Conservation (phyloP, 2,797 vertebrate genomes). For the Ciconia nigra region DNA sequence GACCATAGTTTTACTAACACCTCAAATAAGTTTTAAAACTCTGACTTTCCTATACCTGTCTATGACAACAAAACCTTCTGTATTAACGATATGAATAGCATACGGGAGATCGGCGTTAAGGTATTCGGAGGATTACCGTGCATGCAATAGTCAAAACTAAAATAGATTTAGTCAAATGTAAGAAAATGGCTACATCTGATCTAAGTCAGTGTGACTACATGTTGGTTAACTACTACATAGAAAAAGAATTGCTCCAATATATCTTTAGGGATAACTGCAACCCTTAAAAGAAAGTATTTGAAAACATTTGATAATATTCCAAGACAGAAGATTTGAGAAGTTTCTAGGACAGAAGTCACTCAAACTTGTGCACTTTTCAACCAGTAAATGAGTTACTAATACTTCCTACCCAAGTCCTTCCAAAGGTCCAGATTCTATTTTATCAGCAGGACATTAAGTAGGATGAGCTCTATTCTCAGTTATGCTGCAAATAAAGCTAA, state of each 20-base stretch:
- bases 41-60: neutral
- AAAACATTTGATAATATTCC: neutral
- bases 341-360: neutral
- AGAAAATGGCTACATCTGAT: neutral
- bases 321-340: neutral
- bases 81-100: neutral
- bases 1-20: neutral
- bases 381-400: neutral
- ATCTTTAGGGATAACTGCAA: neutral
- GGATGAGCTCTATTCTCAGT: neutral
- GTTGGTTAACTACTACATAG: neutral
- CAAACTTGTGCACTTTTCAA: neutral
- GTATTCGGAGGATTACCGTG: neutral
- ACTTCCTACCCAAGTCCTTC: neutral
- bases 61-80: neutral
- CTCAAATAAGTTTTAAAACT: neutral
- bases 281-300: neutral
- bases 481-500: neutral
- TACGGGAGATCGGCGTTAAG: neutral
- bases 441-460: neutral
- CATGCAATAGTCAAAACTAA: neutral
- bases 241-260: neutral
- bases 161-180: neutral
- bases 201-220: neutral
- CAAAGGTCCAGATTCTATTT: neutral